Evolutionary conservation across 2,113 vertebrate species (phyloP).

Genomic region (Heliornis fulica): DNA sequence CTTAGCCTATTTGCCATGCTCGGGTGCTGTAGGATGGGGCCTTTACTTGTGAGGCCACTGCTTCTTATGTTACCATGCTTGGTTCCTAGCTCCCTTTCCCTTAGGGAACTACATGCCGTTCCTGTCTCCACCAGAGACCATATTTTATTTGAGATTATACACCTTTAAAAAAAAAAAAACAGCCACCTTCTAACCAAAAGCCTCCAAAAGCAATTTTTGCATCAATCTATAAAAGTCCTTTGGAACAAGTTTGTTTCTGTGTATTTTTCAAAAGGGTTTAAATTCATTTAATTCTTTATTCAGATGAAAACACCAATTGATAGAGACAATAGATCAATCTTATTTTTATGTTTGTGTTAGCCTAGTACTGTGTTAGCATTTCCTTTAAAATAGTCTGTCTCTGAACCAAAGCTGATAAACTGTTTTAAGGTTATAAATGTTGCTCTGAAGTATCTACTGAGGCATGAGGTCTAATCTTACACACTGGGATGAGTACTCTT

Average conservation of each 20-base stretch:
- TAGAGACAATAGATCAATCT: background rate
- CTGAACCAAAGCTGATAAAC: background rate
- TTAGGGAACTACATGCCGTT: background rate
- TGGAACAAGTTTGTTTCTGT: background rate
- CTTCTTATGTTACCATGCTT: fast-evolving
- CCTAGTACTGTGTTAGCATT: background rate
- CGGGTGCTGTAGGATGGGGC: background rate
- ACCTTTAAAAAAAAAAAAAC: background rate
- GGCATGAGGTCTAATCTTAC: background rate
- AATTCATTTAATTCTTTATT: background rate
- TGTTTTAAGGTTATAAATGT: background rate
- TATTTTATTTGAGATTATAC: background rate
- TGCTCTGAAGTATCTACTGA: background rate
- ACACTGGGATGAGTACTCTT: background rate
- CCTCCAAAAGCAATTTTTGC: background rate
- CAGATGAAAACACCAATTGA: background rate
- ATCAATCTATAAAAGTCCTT: background rate
- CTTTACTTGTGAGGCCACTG: background rate
- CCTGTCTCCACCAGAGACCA: background rate
- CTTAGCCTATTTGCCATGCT: background rate
- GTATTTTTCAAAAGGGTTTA: background rate
- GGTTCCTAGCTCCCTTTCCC: background rate
- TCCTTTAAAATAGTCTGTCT: background rate
- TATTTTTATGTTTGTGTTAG: background rate
- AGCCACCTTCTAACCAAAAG: fast-evolving